These are phyloP conservation scores for Cynocephalus volans DNA, from an alignment of 2,113 vertebrate species.

Conservation along the genomic window DNA sequence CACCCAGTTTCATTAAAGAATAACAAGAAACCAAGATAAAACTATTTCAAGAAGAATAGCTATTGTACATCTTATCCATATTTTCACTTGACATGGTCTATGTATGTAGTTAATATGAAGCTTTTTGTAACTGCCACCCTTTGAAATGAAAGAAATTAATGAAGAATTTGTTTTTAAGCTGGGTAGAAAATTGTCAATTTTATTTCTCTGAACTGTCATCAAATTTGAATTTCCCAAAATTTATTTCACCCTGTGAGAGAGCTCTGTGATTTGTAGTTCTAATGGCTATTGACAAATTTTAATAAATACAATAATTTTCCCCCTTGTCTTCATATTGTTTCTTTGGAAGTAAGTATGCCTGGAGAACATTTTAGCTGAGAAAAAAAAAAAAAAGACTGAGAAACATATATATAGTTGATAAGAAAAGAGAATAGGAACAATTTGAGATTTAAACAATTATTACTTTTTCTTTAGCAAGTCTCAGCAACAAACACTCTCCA, in stretches of 20 bases:
- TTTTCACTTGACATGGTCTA: slow-evolving; percentile 1
- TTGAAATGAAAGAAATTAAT: not conserved
- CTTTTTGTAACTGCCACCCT: not conserved
- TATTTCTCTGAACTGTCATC: slow-evolving; percentile 14
- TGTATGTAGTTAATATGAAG: not conserved
- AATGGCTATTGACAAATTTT: slow-evolving; percentile 30
- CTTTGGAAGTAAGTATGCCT: slow-evolving; percentile 19
- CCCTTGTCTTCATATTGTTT: not conserved
- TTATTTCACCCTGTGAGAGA: not conserved
- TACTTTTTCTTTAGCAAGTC: not conserved
- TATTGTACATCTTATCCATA: slow-evolving; percentile 10
- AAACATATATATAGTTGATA: slow-evolving; percentile 4
- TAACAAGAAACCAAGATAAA: slow-evolving; percentile 28
- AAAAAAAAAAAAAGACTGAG: not conserved
- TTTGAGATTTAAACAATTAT: not conserved
- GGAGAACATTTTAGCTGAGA: not conserved
- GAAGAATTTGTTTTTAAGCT: not conserved
- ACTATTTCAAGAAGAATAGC: not conserved
- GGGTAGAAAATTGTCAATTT: slow-evolving; percentile 42
- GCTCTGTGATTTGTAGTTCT: slow-evolving; percentile 38
- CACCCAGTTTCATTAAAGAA: not conserved
- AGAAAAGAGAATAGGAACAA: not conserved
- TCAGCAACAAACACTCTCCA: not conserved
- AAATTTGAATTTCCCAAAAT: slow-evolving; percentile 30
- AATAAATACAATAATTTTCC: not conserved